Base-by-base conservation (phyloP, 2,888 invertebrate genomes). In the Leptodirus hochenwartii region DNA sequence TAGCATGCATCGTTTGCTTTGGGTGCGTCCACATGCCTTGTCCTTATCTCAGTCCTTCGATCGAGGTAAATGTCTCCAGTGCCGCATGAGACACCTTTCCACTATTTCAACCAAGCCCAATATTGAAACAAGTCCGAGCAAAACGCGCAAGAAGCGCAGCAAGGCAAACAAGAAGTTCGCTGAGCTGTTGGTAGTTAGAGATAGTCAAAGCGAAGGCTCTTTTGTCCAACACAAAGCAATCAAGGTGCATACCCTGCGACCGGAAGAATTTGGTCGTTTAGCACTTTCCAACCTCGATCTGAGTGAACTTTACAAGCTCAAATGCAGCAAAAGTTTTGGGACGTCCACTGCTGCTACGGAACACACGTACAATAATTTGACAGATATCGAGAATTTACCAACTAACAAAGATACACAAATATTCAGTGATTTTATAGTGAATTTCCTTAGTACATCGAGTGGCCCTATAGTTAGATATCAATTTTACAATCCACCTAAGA, bases 201-300 rank as follows among this genome's bases (percentile, higher is more conserved):
- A 26, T 9, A 13, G n/a, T 14, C 4, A 25, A 25, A n/a, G 12
- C 13, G 25, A 12, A 25, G 4, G 22, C 22, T 11, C 11, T 22
- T 10, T 22, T 22, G 4, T 20, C 13, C 11, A 76, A 54, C 66
- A 64, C 11, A 72, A 67, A 47, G 71, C 79, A n/a, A n/a, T n/a
- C 2, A 61, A 66, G 11, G 66, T 81, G 8, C 66, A 65, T 39
- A 76, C 70, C 42, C 51, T 81, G 17, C 69, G 64, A 42, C 66
- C 75, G 4, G 59, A 63, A 30, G 71, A 77, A 44, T 50, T 81
- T 4, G 68, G 75, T 9, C 59, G 69, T 37, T 59, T 80, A 32
- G 66, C 75, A 1, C 37, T 38, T 49, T 64, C 39, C 55, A 67
- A 50, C 49, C 62, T 25, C 61, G 61, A 43, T 25, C 52, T 69